Base-by-base conservation (phyloP, 2,888 invertebrate genomes). In the Listrodromus nycthemerus region DNA sequence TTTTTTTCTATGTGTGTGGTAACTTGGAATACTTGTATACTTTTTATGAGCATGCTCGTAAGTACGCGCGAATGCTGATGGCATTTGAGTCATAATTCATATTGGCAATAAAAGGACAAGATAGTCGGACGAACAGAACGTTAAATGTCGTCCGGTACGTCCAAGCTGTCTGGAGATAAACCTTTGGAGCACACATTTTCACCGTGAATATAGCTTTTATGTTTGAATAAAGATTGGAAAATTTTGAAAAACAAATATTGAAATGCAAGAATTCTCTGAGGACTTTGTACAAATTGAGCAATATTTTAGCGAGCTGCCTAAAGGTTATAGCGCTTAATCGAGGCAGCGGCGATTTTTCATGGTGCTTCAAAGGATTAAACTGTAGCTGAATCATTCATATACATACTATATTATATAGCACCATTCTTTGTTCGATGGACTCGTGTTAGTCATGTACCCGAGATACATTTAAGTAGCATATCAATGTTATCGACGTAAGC, bases 401-500 rank as follows among this genome's bases (percentile, higher is more conserved):
- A 69, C 58, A 27, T 66, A 27, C 48, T 33, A 67, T 66, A 71
- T 76, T 30, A 21, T 41, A 30, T 80, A 83, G 83, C 83, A 83
- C 83, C 83, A 73, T 83, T 77, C 33, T 30, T 71, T 66, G 75
- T 58, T 66, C 45, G 52, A 76, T 65, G 70, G 66, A 76, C 50
- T 67, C 70, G 65, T 67, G 76, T 73, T 80, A 75, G 33, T 65
- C 24, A 50, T 75, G 1, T 50, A 37, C 50, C 63, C 63, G 74
- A 74, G 71, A 61, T 13, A 74, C 63, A n/a, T 41, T n/a, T 58
- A 55, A 55, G 48, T 41, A 73, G 78, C 63, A 67, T 81, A 41
- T 61, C 66, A 66, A 50, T 74, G 74, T 84, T 84, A 85, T 74
- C 24, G 48, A 83, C 83, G 70, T 70, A 82, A 73, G 86, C 83